phyloP scores from a whole-genome alignment of 2,113 vertebrate species.

The Bagarius yarrelli region DNA sequence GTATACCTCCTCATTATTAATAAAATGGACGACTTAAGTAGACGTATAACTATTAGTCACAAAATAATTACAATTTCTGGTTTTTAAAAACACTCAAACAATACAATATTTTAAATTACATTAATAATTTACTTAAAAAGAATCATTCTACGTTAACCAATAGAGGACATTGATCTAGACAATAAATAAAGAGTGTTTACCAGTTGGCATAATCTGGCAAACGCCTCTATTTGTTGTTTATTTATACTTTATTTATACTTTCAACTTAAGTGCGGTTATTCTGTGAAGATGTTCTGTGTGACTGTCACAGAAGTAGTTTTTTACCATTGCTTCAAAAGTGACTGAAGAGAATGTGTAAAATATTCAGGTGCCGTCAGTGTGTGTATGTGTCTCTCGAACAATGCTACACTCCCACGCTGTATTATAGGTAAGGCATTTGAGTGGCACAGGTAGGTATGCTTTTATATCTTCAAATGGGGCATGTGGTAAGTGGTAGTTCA shows the following conservation, averaged over 20 bases:
- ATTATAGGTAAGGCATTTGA: slow-evolving; percentile 5
- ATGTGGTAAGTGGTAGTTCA: no score
- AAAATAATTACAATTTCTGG: background rate
- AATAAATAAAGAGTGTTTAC: background rate
- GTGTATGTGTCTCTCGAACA: slow-evolving; percentile 14
- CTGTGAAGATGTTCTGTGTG: background rate
- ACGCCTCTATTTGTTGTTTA: slow-evolving; percentile 1
- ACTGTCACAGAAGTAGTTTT: background rate
- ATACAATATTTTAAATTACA: background rate
- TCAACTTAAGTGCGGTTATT: no score
- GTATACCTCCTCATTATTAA: no score
- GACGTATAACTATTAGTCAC: background rate
- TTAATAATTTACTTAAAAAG: no score
- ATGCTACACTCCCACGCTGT: slow-evolving; percentile 17
- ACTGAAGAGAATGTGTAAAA: slow-evolving; percentile 19
- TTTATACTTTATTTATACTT: no score
- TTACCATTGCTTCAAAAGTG: background rate
- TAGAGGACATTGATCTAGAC: slow-evolving; percentile 43
- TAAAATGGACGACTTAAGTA: background rate
- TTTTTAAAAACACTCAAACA: background rate
- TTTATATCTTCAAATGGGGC: no score
- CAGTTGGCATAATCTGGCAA: background rate
- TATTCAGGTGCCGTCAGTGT: slow-evolving; percentile 16
- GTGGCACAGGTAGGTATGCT: background rate
- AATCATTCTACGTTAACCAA: slow-evolving; percentile 43